phyloP scores from a whole-genome alignment of 1,140 invertebrate species.

The Triops cancriformis region DNA sequence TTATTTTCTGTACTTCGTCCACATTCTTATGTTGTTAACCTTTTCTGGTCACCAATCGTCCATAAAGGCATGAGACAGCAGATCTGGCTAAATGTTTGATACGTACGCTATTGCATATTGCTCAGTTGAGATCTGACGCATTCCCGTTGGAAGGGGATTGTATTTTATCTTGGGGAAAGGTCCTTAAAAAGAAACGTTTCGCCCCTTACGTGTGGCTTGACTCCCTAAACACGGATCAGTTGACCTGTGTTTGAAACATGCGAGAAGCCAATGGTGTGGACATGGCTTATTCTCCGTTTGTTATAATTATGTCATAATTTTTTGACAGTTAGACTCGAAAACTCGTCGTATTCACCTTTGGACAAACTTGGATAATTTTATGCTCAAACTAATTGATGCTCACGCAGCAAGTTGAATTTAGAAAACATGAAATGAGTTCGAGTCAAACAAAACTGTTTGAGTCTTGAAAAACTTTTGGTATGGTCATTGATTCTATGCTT shows the following conservation, averaged over 20 bases:
- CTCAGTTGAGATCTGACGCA: slow-evolving; percentile 7
- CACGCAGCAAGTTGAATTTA: neutral
- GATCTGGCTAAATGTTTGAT: slow-evolving; percentile 2
- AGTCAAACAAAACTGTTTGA: too few species aligned
- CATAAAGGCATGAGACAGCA: neutral
- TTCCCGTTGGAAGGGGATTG: neutral
- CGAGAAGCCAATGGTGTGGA: neutral
- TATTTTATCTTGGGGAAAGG: neutral
- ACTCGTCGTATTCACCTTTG: neutral
- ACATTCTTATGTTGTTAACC: neutral
- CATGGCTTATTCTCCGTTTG: neutral
- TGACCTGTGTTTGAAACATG: neutral
- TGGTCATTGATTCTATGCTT: slow-evolving; percentile 1
- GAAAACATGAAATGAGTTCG: neutral
- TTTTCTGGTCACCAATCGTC: neutral
- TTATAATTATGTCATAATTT: neutral
- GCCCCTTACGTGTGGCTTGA: neutral
- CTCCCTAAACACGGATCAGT: neutral
- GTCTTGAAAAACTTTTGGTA: slow-evolving; percentile 2
- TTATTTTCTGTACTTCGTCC: neutral
- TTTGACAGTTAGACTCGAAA: neutral
- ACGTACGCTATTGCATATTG: slow-evolving; percentile 10
- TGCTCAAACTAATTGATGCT: neutral
- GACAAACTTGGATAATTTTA: neutral
- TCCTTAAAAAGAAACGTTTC: neutral